Evolutionary conservation across 2,113 vertebrate genomes (phyloP).

Genomic region (Nerophis lumbriciformis): DNA sequence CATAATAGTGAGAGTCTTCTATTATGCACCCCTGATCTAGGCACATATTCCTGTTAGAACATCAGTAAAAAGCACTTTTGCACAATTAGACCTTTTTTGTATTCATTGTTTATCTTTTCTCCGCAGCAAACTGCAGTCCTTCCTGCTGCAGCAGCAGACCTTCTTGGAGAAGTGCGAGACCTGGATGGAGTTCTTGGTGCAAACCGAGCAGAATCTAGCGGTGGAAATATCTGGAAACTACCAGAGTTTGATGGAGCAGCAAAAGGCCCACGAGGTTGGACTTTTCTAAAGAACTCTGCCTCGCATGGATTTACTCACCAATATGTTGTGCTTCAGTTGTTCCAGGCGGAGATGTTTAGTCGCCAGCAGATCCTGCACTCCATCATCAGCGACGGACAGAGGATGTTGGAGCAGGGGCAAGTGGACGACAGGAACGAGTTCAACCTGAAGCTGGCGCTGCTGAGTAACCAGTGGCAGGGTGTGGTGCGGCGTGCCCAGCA

Average conservation of each 20-base stretch:
- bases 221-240: constrained; percentile 95
- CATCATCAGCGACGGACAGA: constrained; percentile 90
- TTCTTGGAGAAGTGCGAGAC: constrained; percentile 98
- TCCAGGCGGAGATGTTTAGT: constrained; percentile 99
- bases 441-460: constrained; percentile 83
- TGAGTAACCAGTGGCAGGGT: constrained; percentile 96
- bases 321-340: constrained; percentile 72
- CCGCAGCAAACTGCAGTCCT: constrained; percentile 90
- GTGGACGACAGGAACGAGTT: constrained; percentile 98
- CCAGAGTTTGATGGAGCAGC: constrained; percentile 88
- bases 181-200: constrained; percentile 96
- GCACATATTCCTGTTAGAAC: too few relatives aligned
- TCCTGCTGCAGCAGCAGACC: constrained; percentile 92
- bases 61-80: too few relatives aligned
- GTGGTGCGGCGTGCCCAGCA: constrained; percentile 93
- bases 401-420: constrained; percentile 92
- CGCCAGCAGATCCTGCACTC: constrained; percentile 97
- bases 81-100: too few relatives aligned
- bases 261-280: constrained; percentile 87
- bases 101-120: not conserved
- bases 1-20: too few relatives aligned
- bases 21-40: too few relatives aligned
- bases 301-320: not conserved
- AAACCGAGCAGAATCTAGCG: constrained; percentile 89
- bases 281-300: too few relatives aligned